A percentile compares a stretch with the other conserved stretches of the same genome.
Conservation (phyloP, 2,888 invertebrate species). For the Villa cingulata region DNA sequence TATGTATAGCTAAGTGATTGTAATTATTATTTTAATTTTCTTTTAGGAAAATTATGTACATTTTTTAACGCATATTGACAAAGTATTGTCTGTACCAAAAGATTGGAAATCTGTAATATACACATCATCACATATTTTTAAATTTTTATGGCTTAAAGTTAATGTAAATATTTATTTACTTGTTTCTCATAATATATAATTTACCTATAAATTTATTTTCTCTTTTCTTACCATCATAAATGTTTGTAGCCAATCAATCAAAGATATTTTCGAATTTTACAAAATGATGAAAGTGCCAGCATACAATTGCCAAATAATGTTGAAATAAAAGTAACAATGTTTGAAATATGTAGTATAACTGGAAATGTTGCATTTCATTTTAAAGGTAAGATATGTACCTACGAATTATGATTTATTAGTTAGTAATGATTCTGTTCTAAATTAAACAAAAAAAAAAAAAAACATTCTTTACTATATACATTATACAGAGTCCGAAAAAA, state of each 20-base stretch:
- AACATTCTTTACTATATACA: background rate
- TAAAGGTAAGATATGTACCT: background rate
- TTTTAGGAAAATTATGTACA: slow-evolving; percentile 3
- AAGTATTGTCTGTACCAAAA: background rate
- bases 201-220: background rate
- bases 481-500: background rate
- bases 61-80: slow-evolving; percentile 1
- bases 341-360: background rate
- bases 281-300: background rate
- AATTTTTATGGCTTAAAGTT: background rate
- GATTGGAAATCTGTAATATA: slow-evolving; percentile 3
- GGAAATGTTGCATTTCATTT: slow-evolving; percentile 5
- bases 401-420: too few relatives aligned
- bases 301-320: background rate
- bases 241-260: slow-evolving; percentile 2
- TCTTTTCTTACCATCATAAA: background rate
- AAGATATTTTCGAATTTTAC: slow-evolving; percentile 1
- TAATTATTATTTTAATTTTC: background rate
- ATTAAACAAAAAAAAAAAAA: background rate
- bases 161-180: background rate
- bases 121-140: background rate
- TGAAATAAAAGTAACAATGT: background rate
- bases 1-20: too few relatives aligned
- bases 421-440: too few relatives aligned
- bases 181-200: too few relatives aligned